A percentile compares a stretch with the other conserved stretches of the same genome.
Conservation (phyloP, 2,113 vertebrate genomes). For the Rhea americana region DNA sequence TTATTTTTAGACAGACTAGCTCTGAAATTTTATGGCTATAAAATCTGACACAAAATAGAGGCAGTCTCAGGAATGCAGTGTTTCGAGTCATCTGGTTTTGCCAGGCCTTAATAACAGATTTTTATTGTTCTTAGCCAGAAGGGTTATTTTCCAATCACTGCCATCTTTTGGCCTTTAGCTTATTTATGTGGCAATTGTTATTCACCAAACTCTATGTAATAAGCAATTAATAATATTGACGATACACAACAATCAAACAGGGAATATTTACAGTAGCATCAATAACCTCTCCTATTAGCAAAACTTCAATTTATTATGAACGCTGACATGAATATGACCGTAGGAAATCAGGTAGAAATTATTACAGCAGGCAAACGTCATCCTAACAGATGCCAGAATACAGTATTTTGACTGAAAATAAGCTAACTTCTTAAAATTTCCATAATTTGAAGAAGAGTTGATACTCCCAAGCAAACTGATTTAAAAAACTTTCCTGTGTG, state of each 20-base stretch:
- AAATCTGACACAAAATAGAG: background rate
- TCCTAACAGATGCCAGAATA: background rate
- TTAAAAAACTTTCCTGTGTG: background rate
- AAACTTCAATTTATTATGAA: background rate
- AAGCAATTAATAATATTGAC: background rate
- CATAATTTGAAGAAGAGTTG: background rate
- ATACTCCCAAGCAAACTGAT: background rate
- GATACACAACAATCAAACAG: background rate
- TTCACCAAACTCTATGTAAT: background rate
- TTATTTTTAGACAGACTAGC: accelerated
- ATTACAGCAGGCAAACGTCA: background rate
- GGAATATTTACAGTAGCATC: background rate
- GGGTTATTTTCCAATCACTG: background rate
- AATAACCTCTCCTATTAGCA: background rate
- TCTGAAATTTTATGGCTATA: background rate
- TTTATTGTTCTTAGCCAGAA: background rate
- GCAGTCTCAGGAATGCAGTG: background rate
- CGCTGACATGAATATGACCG: background rate
- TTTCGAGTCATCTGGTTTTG: background rate
- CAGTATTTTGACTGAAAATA: background rate
- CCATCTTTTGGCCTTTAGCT: background rate
- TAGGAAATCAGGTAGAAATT: background rate
- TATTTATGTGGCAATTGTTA: background rate
- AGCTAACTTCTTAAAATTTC: background rate
- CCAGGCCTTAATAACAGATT: background rate